A percentile compares a stretch with the other conserved stretches of the same genome.
Conservation (phyloP, 2,113 vertebrate genomes). For the Eupsittula cactorum region DNA sequence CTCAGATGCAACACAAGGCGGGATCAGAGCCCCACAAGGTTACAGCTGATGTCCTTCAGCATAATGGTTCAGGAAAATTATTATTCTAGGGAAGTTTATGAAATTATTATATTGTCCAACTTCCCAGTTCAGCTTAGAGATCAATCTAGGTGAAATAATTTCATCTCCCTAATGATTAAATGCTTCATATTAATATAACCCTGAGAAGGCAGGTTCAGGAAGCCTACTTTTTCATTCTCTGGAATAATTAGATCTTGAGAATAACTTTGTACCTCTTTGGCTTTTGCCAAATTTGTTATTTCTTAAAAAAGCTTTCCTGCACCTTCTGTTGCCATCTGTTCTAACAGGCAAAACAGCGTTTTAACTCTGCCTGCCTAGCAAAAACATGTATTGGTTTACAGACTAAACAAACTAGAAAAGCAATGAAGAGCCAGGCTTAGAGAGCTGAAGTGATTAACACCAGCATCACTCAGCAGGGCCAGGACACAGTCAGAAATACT, state of each 20-base stretch:
- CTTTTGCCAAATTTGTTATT: neutral
- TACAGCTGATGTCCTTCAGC: slow-evolving; percentile 11
- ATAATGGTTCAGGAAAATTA: slow-evolving; percentile 5
- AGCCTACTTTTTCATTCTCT: slow-evolving; percentile 2
- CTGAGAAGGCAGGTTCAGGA: slow-evolving; percentile 26
- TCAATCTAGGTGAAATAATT: slow-evolving; percentile 62
- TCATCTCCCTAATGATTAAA: slow-evolving; percentile 61
- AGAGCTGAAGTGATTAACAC: neutral
- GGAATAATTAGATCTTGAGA: slow-evolving; percentile 27
- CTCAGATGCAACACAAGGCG: neutral
- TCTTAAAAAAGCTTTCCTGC: neutral
- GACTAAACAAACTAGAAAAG: neutral
- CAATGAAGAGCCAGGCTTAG: neutral
- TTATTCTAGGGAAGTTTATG: slow-evolving; percentile 36
- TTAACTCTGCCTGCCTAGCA: neutral
- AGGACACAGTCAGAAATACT: neutral
- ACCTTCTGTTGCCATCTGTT: neutral
- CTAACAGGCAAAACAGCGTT: neutral
- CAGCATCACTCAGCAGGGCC: neutral
- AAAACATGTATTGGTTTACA: fast-evolving
- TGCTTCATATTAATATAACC: slow-evolving; percentile 48
- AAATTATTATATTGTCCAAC: slow-evolving; percentile 34
- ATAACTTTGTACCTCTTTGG: neutral
- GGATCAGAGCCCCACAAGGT: neutral
- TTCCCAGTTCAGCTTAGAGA: slow-evolving; percentile 13